phyloP scores from a whole-genome alignment of 2,888 invertebrate genomes.

The Habrosyne pyritoides region DNA sequence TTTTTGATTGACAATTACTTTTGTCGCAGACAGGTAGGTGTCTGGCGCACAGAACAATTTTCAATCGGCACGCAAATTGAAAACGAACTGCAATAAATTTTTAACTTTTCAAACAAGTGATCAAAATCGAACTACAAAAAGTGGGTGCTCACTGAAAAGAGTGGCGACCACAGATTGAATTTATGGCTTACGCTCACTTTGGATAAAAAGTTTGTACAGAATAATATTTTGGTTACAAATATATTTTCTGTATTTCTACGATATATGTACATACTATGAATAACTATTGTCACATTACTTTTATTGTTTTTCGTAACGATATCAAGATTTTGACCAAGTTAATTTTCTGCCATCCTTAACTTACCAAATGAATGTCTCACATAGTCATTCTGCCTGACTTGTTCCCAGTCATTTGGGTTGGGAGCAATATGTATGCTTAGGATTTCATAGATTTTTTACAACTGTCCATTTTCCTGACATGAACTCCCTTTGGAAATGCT shows the following conservation, averaged over 20 bases:
- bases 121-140: constrained; percentile 78
- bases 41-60: constrained; percentile 43
- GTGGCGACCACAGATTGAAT: constrained; percentile 72
- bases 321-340: too few species aligned
- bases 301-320: too few species aligned
- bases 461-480: too few species aligned
- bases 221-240: constrained; percentile 48
- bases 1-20: constrained; percentile 55
- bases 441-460: too few species aligned
- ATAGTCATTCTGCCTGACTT: too few species aligned
- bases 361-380: too few species aligned
- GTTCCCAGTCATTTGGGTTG: too few species aligned
- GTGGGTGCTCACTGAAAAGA: constrained; percentile 61
- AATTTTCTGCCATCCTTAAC: too few species aligned
- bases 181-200: constrained; percentile 66
- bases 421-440: too few species aligned
- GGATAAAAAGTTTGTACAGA: constrained; percentile 56
- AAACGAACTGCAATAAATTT: constrained; percentile 73
- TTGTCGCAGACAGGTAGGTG: constrained; percentile 35
- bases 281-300: too few species aligned
- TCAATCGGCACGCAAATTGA: constrained; percentile 64
- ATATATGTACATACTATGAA: neutral
- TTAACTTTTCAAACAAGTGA: constrained; percentile 77
- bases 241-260: neutral
- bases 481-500: too few species aligned